Percentiles rank a stretch among this genome's conserved stretches.
Evolutionary conservation across 1,140 invertebrate genomes (phyloP).

Genomic region (Alviniconcha marisindica): DNA sequence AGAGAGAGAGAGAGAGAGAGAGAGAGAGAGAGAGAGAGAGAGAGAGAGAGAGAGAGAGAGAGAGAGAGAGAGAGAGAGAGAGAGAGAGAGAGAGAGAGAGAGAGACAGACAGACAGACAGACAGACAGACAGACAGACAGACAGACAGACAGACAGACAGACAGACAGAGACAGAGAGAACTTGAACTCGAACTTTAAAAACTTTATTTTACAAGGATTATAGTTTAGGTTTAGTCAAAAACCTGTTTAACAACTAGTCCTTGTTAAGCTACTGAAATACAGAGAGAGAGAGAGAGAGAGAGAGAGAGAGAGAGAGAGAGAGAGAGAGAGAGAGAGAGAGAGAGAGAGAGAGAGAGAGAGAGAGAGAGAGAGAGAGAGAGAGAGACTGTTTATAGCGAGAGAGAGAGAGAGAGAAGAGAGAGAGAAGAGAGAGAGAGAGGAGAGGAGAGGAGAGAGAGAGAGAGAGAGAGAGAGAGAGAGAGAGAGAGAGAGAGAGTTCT

Average conservation of each 20-base stretch:
- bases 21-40: constrained; percentile 26
- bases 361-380: not conserved
- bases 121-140: constrained; percentile 13
- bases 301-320: not conserved
- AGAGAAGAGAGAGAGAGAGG: not conserved
- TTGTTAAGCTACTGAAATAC: not conserved
- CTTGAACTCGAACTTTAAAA: too few species aligned
- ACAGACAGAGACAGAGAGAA: too few species aligned
- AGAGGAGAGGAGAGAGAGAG: too few species aligned
- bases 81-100: constrained; percentile 30
- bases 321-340: constrained; percentile 6
- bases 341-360: not conserved
- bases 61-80: constrained; percentile 30
- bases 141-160: constrained; percentile 1
- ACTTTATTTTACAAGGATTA: too few species aligned
- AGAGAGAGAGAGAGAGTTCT: too few species aligned
- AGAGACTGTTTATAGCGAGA: not conserved
- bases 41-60: constrained; percentile 30
- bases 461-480: too few species aligned
- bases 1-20: too few species aligned
- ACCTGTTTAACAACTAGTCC: not conserved
- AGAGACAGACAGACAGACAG: constrained; percentile 18
- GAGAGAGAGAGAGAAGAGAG: not conserved
- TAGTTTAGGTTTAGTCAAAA: not conserved
- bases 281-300: not conserved